Percentiles rank a stretch among this genome's conserved stretches.
Conservation (phyloP, 1,140 invertebrate genomes). For the Conus betulinus region DNA sequence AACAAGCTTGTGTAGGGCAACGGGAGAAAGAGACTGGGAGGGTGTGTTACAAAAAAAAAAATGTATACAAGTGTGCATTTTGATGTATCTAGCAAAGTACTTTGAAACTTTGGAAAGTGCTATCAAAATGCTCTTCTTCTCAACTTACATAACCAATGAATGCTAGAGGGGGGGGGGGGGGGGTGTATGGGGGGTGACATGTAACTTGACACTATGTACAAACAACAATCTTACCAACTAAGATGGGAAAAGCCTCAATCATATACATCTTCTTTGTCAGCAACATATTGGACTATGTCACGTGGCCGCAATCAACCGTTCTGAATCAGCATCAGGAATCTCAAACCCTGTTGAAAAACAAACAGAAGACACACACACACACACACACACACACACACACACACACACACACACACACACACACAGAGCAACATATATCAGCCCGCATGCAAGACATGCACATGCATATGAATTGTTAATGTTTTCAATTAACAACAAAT, state of each 20-base stretch:
- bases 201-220: background rate
- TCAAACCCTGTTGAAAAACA: constrained; percentile 86
- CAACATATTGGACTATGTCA: constrained; percentile 96
- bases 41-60: too few species aligned
- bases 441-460: too few species aligned
- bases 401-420: constrained; percentile 1
- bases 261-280: constrained; percentile 82
- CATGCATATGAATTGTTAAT: too few species aligned
- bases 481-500: too few species aligned
- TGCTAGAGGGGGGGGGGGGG: background rate
- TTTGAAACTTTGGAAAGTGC: background rate
- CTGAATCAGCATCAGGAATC: constrained; percentile 98
- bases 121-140: background rate
- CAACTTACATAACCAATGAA: background rate
- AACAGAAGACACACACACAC: background rate
- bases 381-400: too few species aligned
- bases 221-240: background rate
- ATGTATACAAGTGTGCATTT: too few species aligned
- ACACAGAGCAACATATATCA: too few species aligned
- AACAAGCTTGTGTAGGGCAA: too few species aligned
- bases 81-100: background rate
- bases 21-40: too few species aligned
- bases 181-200: background rate
- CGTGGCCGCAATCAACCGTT: constrained; percentile 91
- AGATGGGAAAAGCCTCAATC: background rate